Evolutionary conservation across 2,888 invertebrate genomes (phyloP), one percentile per base, ranked within the genome.

Genomic region (Drosophila differens): DNA sequence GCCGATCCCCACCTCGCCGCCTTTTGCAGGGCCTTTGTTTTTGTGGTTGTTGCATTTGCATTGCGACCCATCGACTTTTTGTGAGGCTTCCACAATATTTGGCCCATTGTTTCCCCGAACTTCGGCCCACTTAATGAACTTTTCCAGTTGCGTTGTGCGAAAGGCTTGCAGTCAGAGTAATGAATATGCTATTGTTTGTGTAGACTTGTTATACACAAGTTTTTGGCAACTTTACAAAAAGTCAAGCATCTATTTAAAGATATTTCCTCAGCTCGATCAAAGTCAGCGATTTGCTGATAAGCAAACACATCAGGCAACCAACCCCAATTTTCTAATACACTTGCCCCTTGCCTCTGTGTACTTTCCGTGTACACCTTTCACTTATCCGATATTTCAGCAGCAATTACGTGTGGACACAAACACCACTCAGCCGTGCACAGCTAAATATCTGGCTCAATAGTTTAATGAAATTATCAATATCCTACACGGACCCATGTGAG

Each of bases 381-480:
- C 81, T 82, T 82, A 78, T 74, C 64, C 71, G 53, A 70, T 78
- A 79, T 74, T 83, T 81, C 74, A 54, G 73, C 82, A 74, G 77
- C 86, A 86, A 86, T 86, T 86, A 86, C 70, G 82, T 72, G 72
- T 79, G 74, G 84, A 80, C 74, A 83, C 71, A 80, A 71, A 83
- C 70, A 76, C 61, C 82, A 80, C 80, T 78, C 78, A 65, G 72
- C 19, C 25, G 54, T 6, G 54, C 37, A 55, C 25, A 16, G 35
- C 54, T 69, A 74, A 76, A 70, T 78, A 78, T 81, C 69, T 62
- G 82, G 76, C 81, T 86, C 86, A 89, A 89, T 89, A 85, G 90
- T 87, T 88, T 89, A 89, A 89, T 88, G 89, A 87, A 88, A 88
- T 88, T 88, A 89, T 88, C 87, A 88, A 85, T 88, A 88, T 75